Evolutionary conservation across 2,888 invertebrate species (phyloP), one percentile per base, ranked within the genome.

Genomic region (Pristionchus entomophagus): DNA sequence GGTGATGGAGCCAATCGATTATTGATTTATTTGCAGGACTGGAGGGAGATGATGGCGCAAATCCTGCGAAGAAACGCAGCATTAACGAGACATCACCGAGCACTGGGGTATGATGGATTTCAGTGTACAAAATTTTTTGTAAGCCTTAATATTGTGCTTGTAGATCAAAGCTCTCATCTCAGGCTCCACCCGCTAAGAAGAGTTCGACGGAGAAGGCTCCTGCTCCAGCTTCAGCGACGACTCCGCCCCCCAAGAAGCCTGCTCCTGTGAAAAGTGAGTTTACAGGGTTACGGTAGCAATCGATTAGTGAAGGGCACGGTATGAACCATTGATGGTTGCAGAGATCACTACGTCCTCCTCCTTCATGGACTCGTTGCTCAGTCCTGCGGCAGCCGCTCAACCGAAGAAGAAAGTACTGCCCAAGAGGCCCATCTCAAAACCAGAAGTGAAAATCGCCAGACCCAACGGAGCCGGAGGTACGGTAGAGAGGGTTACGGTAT

Each of bases 331-430:
- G 26, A 56, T 56, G 10, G 35, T 82, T 62, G 8, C 62, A 83
- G 83, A 83, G 32, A 45, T 53, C 26, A 53, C 38, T 2, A 4
- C 53, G 12, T 84, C 84, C n/a, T 38, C 69, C 3, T 32, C 35
- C 19, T 84, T 84, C 73, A 73, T 84, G 84, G 84, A 69, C 38
- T 56, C 84, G 32, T 73, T 84, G 22, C 17, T 73, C n/a, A 32
- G 59, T 22, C 69, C 84, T 0, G 62, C 45, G 5, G 51, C 29
- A 4, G 22, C 49, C 0, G 51, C 69, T 19, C 59, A 45, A 8
- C 29, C 69, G 26, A 84, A 73, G 53, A 83, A 83, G 65, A 69
- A 73, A 51, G 73, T 73, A 2, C 45, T 32, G 2, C 41, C 22
- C 19, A 69, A 69, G 69, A 29, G n/a, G 22, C 69, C 69, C 6